Base-by-base conservation (phyloP, 2,888 invertebrate genomes). In the Melangyna quadrimaculata region DNA sequence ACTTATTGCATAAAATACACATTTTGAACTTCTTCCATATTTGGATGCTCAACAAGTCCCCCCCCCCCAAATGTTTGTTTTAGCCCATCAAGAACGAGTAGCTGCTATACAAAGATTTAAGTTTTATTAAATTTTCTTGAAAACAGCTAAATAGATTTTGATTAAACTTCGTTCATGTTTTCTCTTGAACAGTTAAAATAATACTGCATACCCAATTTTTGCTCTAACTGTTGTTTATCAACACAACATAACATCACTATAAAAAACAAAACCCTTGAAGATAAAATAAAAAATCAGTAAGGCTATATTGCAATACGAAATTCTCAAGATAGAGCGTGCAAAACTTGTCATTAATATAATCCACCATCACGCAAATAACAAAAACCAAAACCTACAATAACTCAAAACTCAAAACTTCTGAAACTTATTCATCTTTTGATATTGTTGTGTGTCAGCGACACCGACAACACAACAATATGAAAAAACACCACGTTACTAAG, bases 381-480 rank as follows among this genome's bases (percentile, higher is more conserved):
- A 43, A 70, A 37, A 48, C 19, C 45, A 27, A 3, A 61, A 19
- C 24, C 24, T 14, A 24, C 59, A 59, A 51, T 40, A 32, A 51
- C 17, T 37, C 14, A 67, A 48, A 43, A 45, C 65, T 65, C 19
- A 74, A 32, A 67, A 67, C 48, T 67, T 45, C 29, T 69, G 14
- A 69, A 81, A 59, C 32, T 67, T 48, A 67, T 48, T 48, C 65
- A 83, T 78, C 63, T 32, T 40, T 17, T 29, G 35, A n/a, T 43
- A 17, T 43, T 35, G 24, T 63, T 48, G 35, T 45, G 29, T 45
- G 4, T 0, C 9, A 43, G 71, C 53, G 48, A 59, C 71, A n/a
- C n/a, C n/a, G n/a, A 73, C 75, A 53, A 70, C 72, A 86, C 69
- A 86, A 81, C 73, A 86, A 86, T 86, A 86, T 86, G 81, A 86